Evolutionary conservation across 30 jellyfish, hydroid and myxozoan species (phyloP).

Genomic region (Aurelia coerulea): DNA sequence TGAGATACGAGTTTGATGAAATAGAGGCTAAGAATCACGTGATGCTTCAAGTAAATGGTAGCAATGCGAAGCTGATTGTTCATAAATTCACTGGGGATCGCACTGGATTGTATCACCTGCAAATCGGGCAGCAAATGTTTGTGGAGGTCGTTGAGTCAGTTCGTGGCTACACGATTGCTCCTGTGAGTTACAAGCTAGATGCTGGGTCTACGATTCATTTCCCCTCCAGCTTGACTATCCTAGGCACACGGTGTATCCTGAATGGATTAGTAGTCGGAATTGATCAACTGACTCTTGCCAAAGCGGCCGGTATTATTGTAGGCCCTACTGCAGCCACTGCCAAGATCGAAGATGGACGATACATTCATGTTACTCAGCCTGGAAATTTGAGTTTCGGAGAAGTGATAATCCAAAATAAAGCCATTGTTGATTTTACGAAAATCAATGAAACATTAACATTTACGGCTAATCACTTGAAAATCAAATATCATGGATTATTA

Average conservation of each 20-base stretch:
- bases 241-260: slow-evolving; percentile 61
- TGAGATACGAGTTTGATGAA: slow-evolving; percentile 65
- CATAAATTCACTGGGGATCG: slow-evolving; percentile 70
- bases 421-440: slow-evolving; percentile 28
- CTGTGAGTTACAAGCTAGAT: slow-evolving; percentile 64
- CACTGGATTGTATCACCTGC: slow-evolving; percentile 53
- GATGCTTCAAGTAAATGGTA: slow-evolving; percentile 33
- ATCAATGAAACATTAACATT: slow-evolving; percentile 18
- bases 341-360: slow-evolving; percentile 53
- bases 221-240: slow-evolving; percentile 63
- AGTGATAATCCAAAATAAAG: slow-evolving; percentile 38
- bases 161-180: slow-evolving; percentile 67
- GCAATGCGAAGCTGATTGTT: slow-evolving; percentile 45
- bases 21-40: slow-evolving; percentile 63
- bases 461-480: slow-evolving; percentile 41
- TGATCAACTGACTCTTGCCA: slow-evolving; percentile 54
- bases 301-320: slow-evolving; percentile 53
- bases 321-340: slow-evolving; percentile 55
- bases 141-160: slow-evolving; percentile 58
- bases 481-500: slow-evolving; percentile 50
- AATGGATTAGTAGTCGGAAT: slow-evolving; percentile 45
- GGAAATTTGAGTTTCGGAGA: slow-evolving; percentile 58
- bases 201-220: slow-evolving; percentile 50
- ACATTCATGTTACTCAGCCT: slow-evolving; percentile 26
- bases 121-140: slow-evolving; percentile 38